Conservation (phyloP, 1,140 invertebrate genomes). For the Phenacoccus solenopsis region DNA sequence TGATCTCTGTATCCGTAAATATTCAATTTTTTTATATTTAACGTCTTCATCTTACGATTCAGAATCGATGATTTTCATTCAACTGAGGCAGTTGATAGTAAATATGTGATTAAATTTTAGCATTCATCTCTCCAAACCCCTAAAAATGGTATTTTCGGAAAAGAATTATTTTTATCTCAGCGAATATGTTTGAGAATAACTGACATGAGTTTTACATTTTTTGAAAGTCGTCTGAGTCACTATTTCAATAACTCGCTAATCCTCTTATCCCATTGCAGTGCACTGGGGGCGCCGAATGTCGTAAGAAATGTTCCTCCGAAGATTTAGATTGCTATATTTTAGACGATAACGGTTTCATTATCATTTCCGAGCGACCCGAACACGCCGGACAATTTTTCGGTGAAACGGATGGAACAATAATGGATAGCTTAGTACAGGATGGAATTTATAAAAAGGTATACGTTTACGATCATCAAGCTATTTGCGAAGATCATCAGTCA, state of each 20-base stretch:
- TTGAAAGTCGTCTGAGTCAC: too few relatives aligned
- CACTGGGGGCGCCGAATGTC: constrained; percentile 48
- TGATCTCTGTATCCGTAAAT: too few relatives aligned
- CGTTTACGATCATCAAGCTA: constrained; percentile 77
- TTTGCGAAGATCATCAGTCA: constrained; percentile 62
- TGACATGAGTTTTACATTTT: too few relatives aligned
- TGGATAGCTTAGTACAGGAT: constrained; percentile 82
- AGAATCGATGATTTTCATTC: too few relatives aligned
- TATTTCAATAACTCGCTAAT: too few relatives aligned
- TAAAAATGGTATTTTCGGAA: background rate
- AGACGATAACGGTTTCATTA: constrained; percentile 88
- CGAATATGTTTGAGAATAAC: too few relatives aligned
- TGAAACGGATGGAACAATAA: constrained; percentile 86
- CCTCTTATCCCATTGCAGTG: constrained; percentile 42
- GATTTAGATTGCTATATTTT: constrained; percentile 82
- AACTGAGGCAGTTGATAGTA: too few relatives aligned
- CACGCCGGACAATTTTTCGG: constrained; percentile 84
- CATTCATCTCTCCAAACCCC: background rate
- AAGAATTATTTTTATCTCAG: constrained; percentile 10
- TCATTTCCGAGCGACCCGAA: constrained; percentile 68
- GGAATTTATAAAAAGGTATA: constrained; percentile 74
- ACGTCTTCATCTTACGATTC: too few relatives aligned
- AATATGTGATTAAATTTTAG: background rate
- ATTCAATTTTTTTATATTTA: too few relatives aligned
- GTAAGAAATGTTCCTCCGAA: constrained; percentile 70